phyloP scores from a whole-genome alignment of 1,140 invertebrate genomes.

The Maniola jurtina region DNA sequence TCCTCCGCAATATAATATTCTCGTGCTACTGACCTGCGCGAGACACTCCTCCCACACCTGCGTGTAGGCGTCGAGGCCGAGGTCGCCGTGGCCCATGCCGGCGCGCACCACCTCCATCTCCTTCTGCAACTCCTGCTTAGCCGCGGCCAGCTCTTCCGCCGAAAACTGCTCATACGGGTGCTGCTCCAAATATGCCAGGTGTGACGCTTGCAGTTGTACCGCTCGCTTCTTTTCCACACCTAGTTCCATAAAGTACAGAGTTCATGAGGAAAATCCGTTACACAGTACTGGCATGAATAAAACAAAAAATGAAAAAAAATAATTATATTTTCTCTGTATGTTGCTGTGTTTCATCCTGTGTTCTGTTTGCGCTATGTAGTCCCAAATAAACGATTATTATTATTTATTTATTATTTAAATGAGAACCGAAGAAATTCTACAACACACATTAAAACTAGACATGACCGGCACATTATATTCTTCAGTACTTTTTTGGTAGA shows the following conservation, averaged over 20 bases:
- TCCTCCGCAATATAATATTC: no score
- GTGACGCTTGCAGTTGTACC: conserved; percentile 81
- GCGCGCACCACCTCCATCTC: conserved; percentile 95
- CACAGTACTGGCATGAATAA: not conserved
- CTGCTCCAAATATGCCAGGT: conserved; percentile 90
- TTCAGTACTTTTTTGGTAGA: no score
- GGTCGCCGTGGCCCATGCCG: conserved; percentile 96
- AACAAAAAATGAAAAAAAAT: no score
- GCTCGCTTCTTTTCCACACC: conserved; percentile 71
- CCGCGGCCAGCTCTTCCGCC: conserved; percentile 84
- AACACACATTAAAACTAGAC: no score
- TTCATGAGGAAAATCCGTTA: not conserved
- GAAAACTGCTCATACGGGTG: conserved; percentile 90
- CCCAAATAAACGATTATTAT: no score
- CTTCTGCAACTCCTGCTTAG: conserved; percentile 84
- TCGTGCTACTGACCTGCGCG: conserved; percentile 79
- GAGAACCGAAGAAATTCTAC: no score
- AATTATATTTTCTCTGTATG: no score
- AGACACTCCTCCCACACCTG: conserved; percentile 99
- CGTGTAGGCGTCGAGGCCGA: conserved; percentile 93
- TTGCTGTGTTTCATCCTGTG: no score
- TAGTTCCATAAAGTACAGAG: conserved; percentile 35
- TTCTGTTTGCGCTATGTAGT: no score
- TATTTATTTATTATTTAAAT: no score
- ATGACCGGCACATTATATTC: no score